Base-by-base conservation (phyloP, 1,140 invertebrate genomes). In the Liolophura sinensis region DNA sequence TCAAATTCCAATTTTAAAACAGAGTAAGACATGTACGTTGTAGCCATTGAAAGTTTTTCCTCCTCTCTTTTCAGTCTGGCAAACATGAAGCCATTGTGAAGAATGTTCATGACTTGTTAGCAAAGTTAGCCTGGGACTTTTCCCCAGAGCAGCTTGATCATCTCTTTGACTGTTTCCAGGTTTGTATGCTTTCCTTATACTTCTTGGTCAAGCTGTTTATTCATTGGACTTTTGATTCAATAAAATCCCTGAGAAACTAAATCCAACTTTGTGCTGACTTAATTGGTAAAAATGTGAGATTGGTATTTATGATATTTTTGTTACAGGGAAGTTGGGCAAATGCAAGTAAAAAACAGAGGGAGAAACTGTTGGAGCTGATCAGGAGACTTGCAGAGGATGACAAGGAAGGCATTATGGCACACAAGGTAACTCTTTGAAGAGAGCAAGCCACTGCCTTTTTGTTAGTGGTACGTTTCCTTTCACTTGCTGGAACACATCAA, bases 351-450 rank as follows among this genome's bases (percentile, higher is more conserved):
- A 95, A 97, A 82, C 96, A 98, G 86, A 88, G 95, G 71, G 96
- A 99, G 86, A 95, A 97, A 82, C 86, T 98, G 58, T 85, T 99
- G 64, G 96, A 99, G 86, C 87, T 99, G 65, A 99, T 98, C 73
- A 88, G 96, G 65, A 88, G 96, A 76, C 85, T 99, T 64, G 96
- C 96, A 20, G 96, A 99, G 86, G 96, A 97, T 86, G 96, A 99
- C 85, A 98, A 98, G 83, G 95, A 98, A 85, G 96, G 96, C 65
- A 93, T 98, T 18, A 98, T 99, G 96, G 96, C 96, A 57, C 93
- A 97, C 81, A 99, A 98, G 88, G 92, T 93, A 73, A 67, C 60
- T 16, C 20, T 7, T 60, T 72, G n/a, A 5, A 20, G 24, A n/a
- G 52, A 24, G 52, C 52, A 24, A 5, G n/a, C n/a, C 50, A n/a